These are phyloP conservation scores for Pteropus rufus DNA, from an alignment of 2,797 vertebrate species.

Conservation along the genomic window DNA sequence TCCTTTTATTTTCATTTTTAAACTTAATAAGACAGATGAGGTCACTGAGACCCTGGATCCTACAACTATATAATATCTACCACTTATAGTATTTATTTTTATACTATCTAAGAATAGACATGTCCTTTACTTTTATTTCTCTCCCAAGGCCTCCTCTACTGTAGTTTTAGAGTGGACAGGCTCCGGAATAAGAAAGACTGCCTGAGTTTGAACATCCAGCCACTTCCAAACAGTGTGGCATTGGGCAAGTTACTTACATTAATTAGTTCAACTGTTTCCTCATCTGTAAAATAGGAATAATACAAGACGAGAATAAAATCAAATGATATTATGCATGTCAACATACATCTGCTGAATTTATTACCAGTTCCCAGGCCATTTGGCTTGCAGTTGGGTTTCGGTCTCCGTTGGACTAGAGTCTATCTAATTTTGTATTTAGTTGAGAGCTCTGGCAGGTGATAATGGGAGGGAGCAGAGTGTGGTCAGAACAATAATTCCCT, in stretches of 20 bases:
- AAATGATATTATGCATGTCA: neutral
- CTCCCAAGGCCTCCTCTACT: neutral
- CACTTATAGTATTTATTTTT: constrained; percentile 11
- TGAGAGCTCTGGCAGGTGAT: neutral
- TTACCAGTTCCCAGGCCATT: neutral
- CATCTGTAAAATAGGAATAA: neutral
- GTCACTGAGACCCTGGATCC: neutral
- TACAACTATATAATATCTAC: neutral
- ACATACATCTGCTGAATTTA: neutral
- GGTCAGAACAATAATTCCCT: neutral
- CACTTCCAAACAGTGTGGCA: neutral
- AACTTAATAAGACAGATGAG: constrained; percentile 49
- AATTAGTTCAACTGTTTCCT: neutral
- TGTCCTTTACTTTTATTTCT: constrained; percentile 14
- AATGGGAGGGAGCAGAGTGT: neutral
- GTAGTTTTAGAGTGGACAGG: neutral
- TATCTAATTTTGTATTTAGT: neutral
- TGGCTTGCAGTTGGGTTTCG: neutral
- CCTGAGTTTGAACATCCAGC: neutral
- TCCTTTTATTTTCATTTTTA: constrained; percentile 52
- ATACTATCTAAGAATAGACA: neutral
- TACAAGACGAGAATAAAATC: neutral
- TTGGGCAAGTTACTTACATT: neutral
- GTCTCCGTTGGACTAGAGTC: neutral
- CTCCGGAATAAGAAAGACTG: neutral